Evolutionary conservation across 2,797 vertebrate species (phyloP), one percentile per base, ranked within the genome.

Genomic region (Mormyrus hasselquistii): DNA sequence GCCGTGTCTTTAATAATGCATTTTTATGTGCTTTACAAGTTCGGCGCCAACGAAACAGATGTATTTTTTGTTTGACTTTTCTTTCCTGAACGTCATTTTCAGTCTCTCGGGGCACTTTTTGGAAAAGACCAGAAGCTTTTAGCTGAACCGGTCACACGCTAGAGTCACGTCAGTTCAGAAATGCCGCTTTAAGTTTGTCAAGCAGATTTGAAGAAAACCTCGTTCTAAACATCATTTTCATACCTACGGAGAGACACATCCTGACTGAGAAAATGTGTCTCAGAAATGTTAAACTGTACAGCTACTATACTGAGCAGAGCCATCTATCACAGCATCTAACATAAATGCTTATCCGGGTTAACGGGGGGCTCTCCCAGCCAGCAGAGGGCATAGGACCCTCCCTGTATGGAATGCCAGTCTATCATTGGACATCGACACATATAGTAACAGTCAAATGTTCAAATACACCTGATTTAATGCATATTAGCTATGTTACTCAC

Each of bases 81-180:
- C 53, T 87, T 84, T 84, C 3, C 44, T 52, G 49, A 59, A 57
- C 14, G n/a, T 41, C 38, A 59, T 87, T 57, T 41, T 7, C 14
- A 22, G 9, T 41, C 55, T 19, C 85, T n/a, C 6, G 29, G 25
- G 85, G 50, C 4, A 4, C 73, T n/a, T 38, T 38, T 29, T 2
- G 6, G 50, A 76, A 53, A 79, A 73, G 47, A 50, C 69, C 85
- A 55, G 85, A 86, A 38, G 50, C 85, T 86, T 86, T 86, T 86
- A 86, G 85, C 34, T 34, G 85, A 86, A 86, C 25, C 12, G 25
- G 50, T 55, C 84, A 86, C 29, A 86, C 22, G 16, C 84, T 29
- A 8, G 16, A 16, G 53, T 16, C 38, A 59, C 29, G 14, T 59
- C 3, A 10, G 86, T 65, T 47, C 6, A 62, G 41, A 87, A 44